Base-by-base conservation (phyloP, 2,797 vertebrate genomes). In the Oreortyx pictus region DNA sequence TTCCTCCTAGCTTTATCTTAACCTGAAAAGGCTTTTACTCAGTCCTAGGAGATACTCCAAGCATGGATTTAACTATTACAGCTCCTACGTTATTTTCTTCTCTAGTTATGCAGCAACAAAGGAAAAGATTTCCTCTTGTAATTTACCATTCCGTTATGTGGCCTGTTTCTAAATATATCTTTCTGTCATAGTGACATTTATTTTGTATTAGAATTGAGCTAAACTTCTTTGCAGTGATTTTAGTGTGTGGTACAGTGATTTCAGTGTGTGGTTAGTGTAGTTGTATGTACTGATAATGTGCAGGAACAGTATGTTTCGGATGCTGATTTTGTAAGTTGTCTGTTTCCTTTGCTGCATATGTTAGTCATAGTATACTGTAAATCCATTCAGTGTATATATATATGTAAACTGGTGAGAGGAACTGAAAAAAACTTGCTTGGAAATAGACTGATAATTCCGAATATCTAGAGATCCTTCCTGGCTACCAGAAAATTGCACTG, bases 21-120 rank as follows among this genome's bases (percentile, higher is more conserved):
- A 11, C 9, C 5, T 31, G 52, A 79, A 56, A 54, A n/a, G 23
- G 19, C 14, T 88, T 84, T 90, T 68, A 50, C 37, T 35, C 6
- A 23, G 22, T 44, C 4, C 0, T n/a, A 54, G 65, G 64, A 61
- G 35, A 9, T 52, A 49, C 52, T 81, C 31, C n/a, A 0, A 44
- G 33, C 4, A 2, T 41, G 8, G 33, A 23, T 81, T 79, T 82
- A 50, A 49, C 46, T 64, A 68, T 29, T 73, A 47, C 15, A 47
- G 60, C 14, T 77, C 11, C 75, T 82, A 4, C 4, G 0, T 52
- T 71, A 6, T 4, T 14, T 44, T 82, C 8, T 66, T 70, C 44
- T 54, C 24, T 44, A 65, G 37, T 15, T 9, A 56, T 71, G 6
- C 72, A 31, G 56, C 17, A 76, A 47, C 27, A 37, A 78, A 29